Base-by-base conservation (phyloP, 2,888 invertebrate species). In the Tiphia femorata region DNA sequence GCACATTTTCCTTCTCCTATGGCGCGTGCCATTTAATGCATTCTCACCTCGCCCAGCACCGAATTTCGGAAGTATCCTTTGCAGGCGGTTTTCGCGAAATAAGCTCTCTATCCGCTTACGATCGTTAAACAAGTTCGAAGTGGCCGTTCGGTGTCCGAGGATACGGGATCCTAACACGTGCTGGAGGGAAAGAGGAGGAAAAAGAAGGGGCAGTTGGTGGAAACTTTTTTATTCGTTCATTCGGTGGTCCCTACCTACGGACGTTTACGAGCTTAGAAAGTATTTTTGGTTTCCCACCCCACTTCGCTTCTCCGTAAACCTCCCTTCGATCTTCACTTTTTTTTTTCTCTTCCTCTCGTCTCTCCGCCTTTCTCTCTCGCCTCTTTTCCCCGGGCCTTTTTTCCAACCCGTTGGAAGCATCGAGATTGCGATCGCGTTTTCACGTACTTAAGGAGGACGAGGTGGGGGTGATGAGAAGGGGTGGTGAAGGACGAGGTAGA, bases 11-110 rank as follows among this genome's bases (percentile, higher is more conserved):
- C 6, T 7, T 51, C 33, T 6, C 14, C n/a, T 25, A n/a, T n/a
- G n/a, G n/a, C 51, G 47, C 38, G 49, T 58, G 43, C 46, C 48
- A 41, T 60, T 49, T 57, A 51, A 64, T 61, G 49, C 25, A 6
- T 25, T 8, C 25, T 25, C 25, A 6, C 5, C 25, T 25, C 5
- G 5, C 8, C 25, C 8, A 25, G 25, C 8, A 25, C 25, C 25
- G 33, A 52, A 16, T 41, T 17, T 14, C 47, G 33, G 14, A 16
- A 37, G 14, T 27, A 16, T 33, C 49, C 57, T 62, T 61, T n/a
- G n/a, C n/a, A n/a, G n/a, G n/a, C n/a, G n/a, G n/a, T n/a, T 44
- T 8, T 33, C 33, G 33, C 8, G 10, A 33, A 7, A 33, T 33
- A 33, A n/a, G 33, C 8, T 7, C 23, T 7, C 12, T 1, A 2